Evolutionary conservation across 1,140 invertebrate species (phyloP), one percentile per base, ranked within the genome.

Genomic region (Penaeus vannamei): DNA sequence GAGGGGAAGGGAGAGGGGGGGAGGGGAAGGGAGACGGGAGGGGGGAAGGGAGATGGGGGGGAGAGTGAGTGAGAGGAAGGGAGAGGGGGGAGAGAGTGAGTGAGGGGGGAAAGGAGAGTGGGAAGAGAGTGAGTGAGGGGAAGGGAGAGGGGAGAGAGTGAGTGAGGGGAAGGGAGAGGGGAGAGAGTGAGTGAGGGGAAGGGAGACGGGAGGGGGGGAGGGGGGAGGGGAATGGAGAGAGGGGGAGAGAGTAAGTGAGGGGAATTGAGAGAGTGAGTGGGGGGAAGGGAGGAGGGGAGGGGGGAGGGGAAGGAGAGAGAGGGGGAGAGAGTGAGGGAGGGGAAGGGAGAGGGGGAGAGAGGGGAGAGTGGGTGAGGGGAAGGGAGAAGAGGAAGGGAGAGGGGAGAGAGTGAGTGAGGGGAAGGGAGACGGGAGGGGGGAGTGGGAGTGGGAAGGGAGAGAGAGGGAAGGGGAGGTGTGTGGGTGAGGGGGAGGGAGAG

Each of bases 241-340:
- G 59, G 36, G 36, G 36, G 36, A 42, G 83, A 26, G 64, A 84
- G 32, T 46, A 84, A 84, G 83, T 61, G 83, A 66, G 53, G 69
- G 69, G 83, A 69, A 62, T 17, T 19, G 29, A 32, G 32, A 61
- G 62, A 46, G 83, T 8, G 29, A 62, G 29, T 26, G 53, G 19
- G 61, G 69, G 12, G 83, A 12, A 19, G n/a, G 1, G 19, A 42
- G 59, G 42, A 42, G 42, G 26, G 17, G 5, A n/a, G 32, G 10
- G 53, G 62, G 26, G 7, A 77, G 2, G 14, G 29, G 72, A n/a
- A 4, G 8, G 26, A 36, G 69, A 42, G 36, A 22, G 12, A 46
- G 60, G 46, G 26, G 81, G 61, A 26, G 32, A 29, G 60, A 60
- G 36, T 26, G 23, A 60, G 36, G 46, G 32, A 29, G 36, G 29